Conservation (phyloP, 2,797 vertebrate species). For the Cercopithecus neglectus region DNA sequence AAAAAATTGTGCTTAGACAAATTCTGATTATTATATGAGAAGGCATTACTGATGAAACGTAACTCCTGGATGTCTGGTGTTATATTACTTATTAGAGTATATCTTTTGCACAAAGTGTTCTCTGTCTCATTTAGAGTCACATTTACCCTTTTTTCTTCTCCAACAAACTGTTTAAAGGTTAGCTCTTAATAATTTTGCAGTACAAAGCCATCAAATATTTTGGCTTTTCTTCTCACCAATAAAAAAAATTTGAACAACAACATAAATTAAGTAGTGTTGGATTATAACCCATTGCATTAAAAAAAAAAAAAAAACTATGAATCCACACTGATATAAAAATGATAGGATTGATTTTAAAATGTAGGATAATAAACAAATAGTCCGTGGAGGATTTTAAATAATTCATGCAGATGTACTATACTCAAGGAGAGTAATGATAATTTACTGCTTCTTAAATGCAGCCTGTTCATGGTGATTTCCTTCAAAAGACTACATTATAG, state of each 20-base stretch:
- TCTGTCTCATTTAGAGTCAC: background rate
- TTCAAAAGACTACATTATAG: background rate
- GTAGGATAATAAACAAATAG: background rate
- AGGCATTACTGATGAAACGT: background rate
- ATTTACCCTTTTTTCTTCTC: background rate
- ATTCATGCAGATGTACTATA: background rate
- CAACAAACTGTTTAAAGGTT: slow-evolving; percentile 34
- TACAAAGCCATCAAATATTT: slow-evolving; percentile 52
- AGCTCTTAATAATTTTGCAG: background rate
- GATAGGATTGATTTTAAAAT: background rate
- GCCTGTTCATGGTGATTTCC: background rate
- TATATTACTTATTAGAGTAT: background rate
- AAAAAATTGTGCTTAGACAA: background rate
- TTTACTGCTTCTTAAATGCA: background rate
- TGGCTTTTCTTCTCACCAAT: background rate
- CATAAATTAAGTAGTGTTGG: background rate
- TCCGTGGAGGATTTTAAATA: background rate
- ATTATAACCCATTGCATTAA: background rate
- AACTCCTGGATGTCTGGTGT: background rate
- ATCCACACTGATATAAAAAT: background rate
- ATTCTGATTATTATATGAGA: background rate
- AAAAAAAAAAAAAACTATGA: background rate
- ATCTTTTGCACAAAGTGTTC: background rate
- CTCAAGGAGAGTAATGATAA: background rate
- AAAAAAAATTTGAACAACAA: background rate